phyloP scores from a whole-genome alignment of 2,113 vertebrate genomes.

The Tor tambroides region DNA sequence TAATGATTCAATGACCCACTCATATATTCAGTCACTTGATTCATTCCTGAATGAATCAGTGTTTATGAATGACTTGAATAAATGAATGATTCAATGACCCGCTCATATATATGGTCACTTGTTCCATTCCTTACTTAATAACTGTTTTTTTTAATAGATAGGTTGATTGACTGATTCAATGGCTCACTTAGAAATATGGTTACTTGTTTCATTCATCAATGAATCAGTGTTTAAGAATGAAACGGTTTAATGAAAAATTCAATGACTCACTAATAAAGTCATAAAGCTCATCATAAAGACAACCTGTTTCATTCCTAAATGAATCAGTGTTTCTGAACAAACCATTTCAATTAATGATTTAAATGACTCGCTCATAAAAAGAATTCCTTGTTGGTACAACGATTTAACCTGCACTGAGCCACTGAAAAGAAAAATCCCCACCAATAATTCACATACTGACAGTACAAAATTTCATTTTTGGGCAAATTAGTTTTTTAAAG shows the following conservation, averaged over 20 bases:
- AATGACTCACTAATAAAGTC: background rate
- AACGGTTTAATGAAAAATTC: background rate
- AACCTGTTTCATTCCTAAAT: background rate
- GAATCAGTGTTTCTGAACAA: background rate
- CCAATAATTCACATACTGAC: background rate
- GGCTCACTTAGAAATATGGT: background rate
- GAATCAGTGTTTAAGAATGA: background rate
- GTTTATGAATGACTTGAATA: background rate
- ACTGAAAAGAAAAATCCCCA: background rate
- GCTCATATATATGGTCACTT: background rate
- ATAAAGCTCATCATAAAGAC: too few species aligned
- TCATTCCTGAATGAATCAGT: too few species aligned
- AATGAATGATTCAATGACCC: background rate
- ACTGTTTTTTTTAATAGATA: too few species aligned
- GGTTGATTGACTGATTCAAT: background rate
- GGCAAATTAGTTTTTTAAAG: background rate
- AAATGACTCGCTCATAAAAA: background rate
- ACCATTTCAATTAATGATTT: background rate
- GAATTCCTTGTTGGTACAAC: too few species aligned
- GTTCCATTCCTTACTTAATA: background rate
- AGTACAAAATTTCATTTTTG: background rate
- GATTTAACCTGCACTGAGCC: background rate
- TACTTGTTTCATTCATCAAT: background rate
- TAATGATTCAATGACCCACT: background rate
- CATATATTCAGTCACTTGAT: background rate